Evolutionary conservation across 2,113 vertebrate species (phyloP).

Genomic region (Tenebrosternarchus preto): DNA sequence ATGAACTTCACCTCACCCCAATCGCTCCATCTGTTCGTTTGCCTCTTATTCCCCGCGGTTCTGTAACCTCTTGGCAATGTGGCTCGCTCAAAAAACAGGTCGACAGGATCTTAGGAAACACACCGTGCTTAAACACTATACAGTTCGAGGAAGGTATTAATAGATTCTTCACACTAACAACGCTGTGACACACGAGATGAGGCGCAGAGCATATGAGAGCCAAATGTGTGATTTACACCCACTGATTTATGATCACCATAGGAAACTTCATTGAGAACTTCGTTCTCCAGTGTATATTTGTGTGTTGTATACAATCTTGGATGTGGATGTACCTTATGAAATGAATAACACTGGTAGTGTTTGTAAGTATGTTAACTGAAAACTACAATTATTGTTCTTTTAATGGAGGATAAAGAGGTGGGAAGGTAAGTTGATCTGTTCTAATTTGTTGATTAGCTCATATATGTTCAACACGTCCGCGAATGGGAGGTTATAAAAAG

Average conservation of each 20-base stretch:
- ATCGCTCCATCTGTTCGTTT: slow-evolving; percentile 40
- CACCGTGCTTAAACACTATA: slow-evolving; percentile 36
- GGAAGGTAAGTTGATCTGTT: no score
- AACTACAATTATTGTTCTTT: no score
- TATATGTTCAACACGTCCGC: no score
- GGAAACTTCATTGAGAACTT: slow-evolving; percentile 14
- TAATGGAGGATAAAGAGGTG: no score
- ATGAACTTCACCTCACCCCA: slow-evolving; percentile 40
- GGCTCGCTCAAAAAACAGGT: slow-evolving; percentile 34
- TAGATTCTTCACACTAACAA: slow-evolving; percentile 51
- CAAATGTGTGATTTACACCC: slow-evolving; percentile 44
- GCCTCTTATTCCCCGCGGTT: slow-evolving; percentile 43
- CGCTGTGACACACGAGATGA: slow-evolving; percentile 30
- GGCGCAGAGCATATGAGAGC: slow-evolving; percentile 21
- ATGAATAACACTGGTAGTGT: slow-evolving; percentile 1
- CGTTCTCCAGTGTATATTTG: background rate
- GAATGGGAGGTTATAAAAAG: slow-evolving; percentile 25
- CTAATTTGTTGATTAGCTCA: no score
- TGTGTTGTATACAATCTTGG: background rate
- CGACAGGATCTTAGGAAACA: slow-evolving; percentile 17
- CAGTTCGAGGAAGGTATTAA: slow-evolving; percentile 37
- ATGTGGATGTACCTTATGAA: background rate
- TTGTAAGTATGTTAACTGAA: slow-evolving; percentile 20
- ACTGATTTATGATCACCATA: slow-evolving; percentile 13
- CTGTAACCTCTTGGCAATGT: slow-evolving; percentile 45